These are phyloP conservation scores for Eidolon helvum DNA, from an alignment of 2,113 vertebrate genomes.

Conservation along the genomic window DNA sequence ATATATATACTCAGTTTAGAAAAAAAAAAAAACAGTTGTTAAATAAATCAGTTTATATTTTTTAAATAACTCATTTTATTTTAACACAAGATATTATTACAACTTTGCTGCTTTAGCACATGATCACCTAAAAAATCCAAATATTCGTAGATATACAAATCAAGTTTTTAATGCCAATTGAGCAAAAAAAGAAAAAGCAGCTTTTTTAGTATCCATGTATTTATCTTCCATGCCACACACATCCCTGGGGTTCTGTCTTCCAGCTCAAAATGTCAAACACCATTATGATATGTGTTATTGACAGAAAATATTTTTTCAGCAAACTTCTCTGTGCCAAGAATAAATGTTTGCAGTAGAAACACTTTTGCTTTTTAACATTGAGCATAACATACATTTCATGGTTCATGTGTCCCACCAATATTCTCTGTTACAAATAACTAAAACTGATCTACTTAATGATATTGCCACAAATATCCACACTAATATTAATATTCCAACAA, in stretches of 20 bases:
- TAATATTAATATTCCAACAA: not conserved
- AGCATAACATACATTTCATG: not conserved
- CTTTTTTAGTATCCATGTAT: not conserved
- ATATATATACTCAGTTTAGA: not conserved
- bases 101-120: not conserved
- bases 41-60: conserved; percentile 21
- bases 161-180: not conserved
- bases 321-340: conserved; percentile 14
- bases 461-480: not conserved
- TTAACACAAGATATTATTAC: not conserved
- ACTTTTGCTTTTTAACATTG: conserved; percentile 1
- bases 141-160: conserved; percentile 16
- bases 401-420: not conserved
- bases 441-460: not conserved
- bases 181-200: not conserved
- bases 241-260: not conserved
- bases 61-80: conserved; percentile 15
- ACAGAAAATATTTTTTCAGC: not conserved
- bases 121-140: not conserved
- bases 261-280: conserved; percentile 3
- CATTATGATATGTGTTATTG: not conserved
- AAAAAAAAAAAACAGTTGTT: not conserved
- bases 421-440: not conserved
- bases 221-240: not conserved
- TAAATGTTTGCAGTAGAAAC: not conserved